Percentiles rank a stretch among this genome's conserved stretches.
Evolutionary conservation across 2,888 invertebrate species (phyloP).

Genomic region (Caenorhabditis sp.): DNA sequence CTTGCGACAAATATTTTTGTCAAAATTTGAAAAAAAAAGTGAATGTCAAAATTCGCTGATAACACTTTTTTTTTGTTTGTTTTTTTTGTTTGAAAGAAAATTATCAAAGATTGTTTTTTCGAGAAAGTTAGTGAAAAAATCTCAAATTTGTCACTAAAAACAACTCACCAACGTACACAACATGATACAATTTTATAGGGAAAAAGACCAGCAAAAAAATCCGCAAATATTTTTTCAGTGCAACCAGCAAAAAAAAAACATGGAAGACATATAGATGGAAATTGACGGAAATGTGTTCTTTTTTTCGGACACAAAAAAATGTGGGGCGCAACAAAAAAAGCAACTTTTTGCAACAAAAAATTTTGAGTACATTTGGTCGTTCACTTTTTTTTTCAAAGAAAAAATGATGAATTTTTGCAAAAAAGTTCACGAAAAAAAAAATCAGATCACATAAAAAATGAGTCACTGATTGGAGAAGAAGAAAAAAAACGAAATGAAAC

Average conservation of each 20-base stretch:
- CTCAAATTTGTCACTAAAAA: too few relatives aligned
- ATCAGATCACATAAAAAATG: neutral
- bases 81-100: too few relatives aligned
- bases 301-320: neutral
- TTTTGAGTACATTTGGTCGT: neutral
- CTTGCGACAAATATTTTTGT: too few relatives aligned
- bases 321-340: neutral
- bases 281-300: conserved; percentile 1
- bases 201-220: neutral
- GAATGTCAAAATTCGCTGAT: too few relatives aligned
- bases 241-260: neutral
- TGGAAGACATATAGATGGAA: neutral
- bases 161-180: neutral
- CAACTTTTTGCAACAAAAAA: neutral
- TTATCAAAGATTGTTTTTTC: too few relatives aligned
- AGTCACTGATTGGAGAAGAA: too few relatives aligned
- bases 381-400: neutral
- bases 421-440: neutral
- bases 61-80: too few relatives aligned
- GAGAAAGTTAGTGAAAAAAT: too few relatives aligned
- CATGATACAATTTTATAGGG: neutral
- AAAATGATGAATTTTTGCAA: neutral
- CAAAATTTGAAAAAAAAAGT: too few relatives aligned
- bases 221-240: neutral
- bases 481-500: too few relatives aligned